phyloP scores from a whole-genome alignment of 1,140 invertebrate species.

The Caenorhabditis brenneri region DNA sequence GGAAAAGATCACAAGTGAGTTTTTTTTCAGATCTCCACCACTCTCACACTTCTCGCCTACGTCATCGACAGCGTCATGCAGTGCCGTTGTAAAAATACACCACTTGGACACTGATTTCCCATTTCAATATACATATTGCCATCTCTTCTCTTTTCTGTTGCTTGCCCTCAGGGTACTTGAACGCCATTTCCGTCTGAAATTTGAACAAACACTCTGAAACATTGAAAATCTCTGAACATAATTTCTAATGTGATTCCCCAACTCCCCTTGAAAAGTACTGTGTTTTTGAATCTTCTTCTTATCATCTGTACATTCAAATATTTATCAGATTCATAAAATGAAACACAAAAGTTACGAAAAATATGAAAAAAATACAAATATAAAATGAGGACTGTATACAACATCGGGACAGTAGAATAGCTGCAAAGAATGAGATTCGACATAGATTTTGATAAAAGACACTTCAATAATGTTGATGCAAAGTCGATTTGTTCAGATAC shows the following conservation, averaged over 20 bases:
- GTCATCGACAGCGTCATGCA: not conserved
- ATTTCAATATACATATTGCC: not conserved
- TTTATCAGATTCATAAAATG: not conserved
- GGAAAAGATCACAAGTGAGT: not conserved
- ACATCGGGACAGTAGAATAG: not conserved
- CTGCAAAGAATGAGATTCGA: not conserved
- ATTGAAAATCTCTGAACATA: not conserved
- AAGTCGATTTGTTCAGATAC: constrained; percentile 26
- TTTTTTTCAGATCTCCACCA: not conserved
- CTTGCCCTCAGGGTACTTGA: not conserved
- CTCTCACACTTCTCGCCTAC: not conserved
- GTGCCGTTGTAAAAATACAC: not conserved
- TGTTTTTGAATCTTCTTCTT: not conserved
- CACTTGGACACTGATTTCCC: not conserved
- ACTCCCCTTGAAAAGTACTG: not conserved
- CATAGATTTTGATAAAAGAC: not conserved
- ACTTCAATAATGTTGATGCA: not conserved
- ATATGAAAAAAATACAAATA: not conserved
- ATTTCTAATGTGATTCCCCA: not conserved
- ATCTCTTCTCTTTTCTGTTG: not conserved
- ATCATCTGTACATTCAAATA: not conserved
- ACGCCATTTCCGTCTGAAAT: not conserved
- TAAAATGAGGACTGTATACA: no score
- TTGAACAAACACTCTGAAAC: not conserved
- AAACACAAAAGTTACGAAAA: not conserved